Evolutionary conservation across 1,140 invertebrate species (phyloP).

Genomic region (Drosophila prosaltans): DNA sequence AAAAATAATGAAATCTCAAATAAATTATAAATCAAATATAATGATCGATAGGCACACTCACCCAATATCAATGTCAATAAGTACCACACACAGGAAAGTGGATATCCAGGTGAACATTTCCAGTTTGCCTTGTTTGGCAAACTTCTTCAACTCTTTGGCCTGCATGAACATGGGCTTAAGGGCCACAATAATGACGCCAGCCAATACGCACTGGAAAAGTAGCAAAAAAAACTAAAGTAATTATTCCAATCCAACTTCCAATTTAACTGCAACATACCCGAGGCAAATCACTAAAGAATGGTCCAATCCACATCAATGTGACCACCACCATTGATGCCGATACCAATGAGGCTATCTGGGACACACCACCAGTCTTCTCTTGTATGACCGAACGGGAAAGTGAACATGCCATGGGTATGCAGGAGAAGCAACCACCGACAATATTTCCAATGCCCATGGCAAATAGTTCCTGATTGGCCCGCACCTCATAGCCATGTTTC

Average conservation of each 20-base stretch:
- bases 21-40: background rate
- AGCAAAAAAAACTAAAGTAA: background rate
- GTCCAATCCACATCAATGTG: constrained; percentile 92
- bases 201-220: constrained; percentile 86
- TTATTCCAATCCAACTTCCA: background rate
- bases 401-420: constrained; percentile 92
- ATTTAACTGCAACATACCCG: constrained; percentile 84
- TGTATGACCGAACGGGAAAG: constrained; percentile 93
- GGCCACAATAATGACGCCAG: constrained; percentile 95
- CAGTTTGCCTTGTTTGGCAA: constrained; percentile 90
- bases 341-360: constrained; percentile 90
- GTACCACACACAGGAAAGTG: constrained; percentile 90
- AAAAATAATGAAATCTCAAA: background rate
- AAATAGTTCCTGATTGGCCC: constrained; percentile 94
- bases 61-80: constrained; percentile 93
- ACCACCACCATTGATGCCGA: constrained; percentile 88
- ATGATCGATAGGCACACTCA: constrained; percentile 25
- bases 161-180: constrained; percentile 95
- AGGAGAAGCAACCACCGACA: constrained; percentile 92
- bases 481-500: constrained; percentile 93
- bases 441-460: constrained; percentile 91
- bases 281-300: constrained; percentile 92
- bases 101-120: constrained; percentile 94
- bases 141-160: constrained; percentile 88
- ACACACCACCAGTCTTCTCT: constrained; percentile 89